Conservation (phyloP, 1,140 invertebrate genomes). For the Heterodera carotae region DNA sequence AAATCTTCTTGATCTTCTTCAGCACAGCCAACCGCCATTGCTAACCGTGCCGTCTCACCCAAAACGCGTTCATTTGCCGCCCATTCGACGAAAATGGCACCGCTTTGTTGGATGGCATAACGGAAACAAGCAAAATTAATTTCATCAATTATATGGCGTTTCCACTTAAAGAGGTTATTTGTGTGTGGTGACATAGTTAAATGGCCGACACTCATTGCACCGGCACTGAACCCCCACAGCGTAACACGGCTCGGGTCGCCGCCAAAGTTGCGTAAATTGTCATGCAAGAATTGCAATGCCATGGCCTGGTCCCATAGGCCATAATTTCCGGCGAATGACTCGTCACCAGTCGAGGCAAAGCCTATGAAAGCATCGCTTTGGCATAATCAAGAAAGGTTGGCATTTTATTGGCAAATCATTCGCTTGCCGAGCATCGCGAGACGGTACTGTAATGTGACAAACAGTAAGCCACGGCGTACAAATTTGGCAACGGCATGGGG, state of each 20-base stretch:
- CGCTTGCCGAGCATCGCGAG: constrained; percentile 26
- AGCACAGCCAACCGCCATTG: constrained; percentile 30
- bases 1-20: neutral
- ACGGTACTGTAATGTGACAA: constrained; percentile 44
- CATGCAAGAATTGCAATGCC: constrained; percentile 64
- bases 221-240: constrained; percentile 41
- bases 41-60: constrained; percentile 38
- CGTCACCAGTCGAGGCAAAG: constrained; percentile 63
- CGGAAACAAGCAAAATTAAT: constrained; percentile 33
- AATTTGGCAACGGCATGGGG: constrained; percentile 25
- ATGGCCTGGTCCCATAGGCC: constrained; percentile 65
- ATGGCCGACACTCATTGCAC: constrained; percentile 34
- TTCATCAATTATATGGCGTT: constrained; percentile 14
- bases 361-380: too few species aligned
- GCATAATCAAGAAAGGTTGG: too few species aligned
- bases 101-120: constrained; percentile 45
- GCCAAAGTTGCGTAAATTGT: constrained; percentile 70
- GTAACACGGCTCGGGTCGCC: constrained; percentile 67
- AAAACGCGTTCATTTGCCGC: constrained; percentile 21
- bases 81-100: constrained; percentile 38
- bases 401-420: too few species aligned
- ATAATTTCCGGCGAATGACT: constrained; percentile 62
- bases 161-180: constrained; percentile 12
- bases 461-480: constrained; percentile 29
- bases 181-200: constrained; percentile 33